Conservation (phyloP, 2,888 invertebrate genomes). For the Monochamus alternatus region DNA sequence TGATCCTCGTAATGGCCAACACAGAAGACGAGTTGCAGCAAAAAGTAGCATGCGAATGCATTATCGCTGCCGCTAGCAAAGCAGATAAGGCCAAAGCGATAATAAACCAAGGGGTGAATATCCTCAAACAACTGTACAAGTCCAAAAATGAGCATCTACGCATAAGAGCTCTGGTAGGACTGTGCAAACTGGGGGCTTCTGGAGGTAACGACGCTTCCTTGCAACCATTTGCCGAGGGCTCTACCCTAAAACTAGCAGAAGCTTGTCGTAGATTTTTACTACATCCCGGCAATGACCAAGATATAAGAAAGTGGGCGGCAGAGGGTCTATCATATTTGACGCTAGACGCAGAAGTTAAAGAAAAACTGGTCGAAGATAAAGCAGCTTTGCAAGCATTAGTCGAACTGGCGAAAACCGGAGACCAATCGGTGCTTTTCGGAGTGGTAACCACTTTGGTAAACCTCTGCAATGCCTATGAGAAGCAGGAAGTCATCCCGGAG, state of each 20-base stretch:
- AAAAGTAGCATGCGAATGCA: slow-evolving; percentile 95
- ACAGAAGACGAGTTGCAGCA: slow-evolving; percentile 93
- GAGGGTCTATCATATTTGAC: slow-evolving; percentile 97
- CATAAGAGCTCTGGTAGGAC: slow-evolving; percentile 91
- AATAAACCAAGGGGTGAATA: slow-evolving; percentile 87
- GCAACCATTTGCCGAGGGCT: slow-evolving; percentile 95
- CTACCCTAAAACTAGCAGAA: slow-evolving; percentile 92
- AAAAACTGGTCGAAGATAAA: slow-evolving; percentile 91
- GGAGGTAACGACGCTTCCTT: slow-evolving; percentile 97
- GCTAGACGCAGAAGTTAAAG: slow-evolving; percentile 98
- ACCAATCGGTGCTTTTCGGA: slow-evolving; percentile 91
- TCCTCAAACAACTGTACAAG: slow-evolving; percentile 93
- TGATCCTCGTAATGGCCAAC: slow-evolving; percentile 97
- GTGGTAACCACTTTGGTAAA: slow-evolving; percentile 97
- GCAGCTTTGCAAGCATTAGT: slow-evolving; percentile 88
- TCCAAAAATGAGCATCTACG: slow-evolving; percentile 89
- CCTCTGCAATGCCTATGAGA: slow-evolving; percentile 97
- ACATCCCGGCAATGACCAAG: slow-evolving; percentile 80
- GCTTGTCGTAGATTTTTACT: slow-evolving; percentile 94
- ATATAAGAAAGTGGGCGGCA: slow-evolving; percentile 95
- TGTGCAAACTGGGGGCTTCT: slow-evolving; percentile 95
- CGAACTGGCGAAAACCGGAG: slow-evolving; percentile 89
- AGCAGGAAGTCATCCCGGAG: slow-evolving; percentile 96
- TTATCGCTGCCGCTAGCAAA: slow-evolving; percentile 96
- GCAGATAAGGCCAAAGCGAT: slow-evolving; percentile 96